phyloP scores from a whole-genome alignment of 2,113 vertebrate species.

The Notarius lentiginosus region DNA sequence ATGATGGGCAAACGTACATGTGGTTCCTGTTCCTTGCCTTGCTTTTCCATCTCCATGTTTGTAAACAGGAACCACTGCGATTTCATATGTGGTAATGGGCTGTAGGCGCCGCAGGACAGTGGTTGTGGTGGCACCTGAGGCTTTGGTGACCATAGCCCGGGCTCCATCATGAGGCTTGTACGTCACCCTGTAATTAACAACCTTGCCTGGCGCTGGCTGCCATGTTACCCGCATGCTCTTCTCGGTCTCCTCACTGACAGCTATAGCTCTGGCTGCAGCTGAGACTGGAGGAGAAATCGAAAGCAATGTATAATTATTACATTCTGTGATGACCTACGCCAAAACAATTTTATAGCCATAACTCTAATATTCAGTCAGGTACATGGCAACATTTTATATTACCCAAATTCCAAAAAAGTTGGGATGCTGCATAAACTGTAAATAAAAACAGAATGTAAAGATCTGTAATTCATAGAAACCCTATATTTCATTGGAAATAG shows the following conservation, averaged over 20 bases:
- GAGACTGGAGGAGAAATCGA: slow-evolving; percentile 75
- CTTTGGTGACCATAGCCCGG: slow-evolving; percentile 84
- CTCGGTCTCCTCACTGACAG: slow-evolving; percentile 88
- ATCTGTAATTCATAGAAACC: no score
- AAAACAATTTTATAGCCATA: neutral
- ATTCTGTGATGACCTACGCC: neutral
- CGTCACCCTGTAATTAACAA: slow-evolving; percentile 86
- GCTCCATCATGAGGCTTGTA: slow-evolving; percentile 82
- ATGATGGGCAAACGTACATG: slow-evolving; percentile 75
- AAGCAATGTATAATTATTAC: slow-evolving; percentile 9
- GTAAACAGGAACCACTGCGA: slow-evolving; percentile 87
- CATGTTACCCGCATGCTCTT: slow-evolving; percentile 87
- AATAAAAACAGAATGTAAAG: no score
- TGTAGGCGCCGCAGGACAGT: slow-evolving; percentile 84
- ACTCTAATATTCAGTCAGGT: neutral
- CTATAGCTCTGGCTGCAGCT: slow-evolving; percentile 75
- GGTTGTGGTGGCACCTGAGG: slow-evolving; percentile 76
- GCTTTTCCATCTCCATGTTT: slow-evolving; percentile 85
- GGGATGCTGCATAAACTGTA: no score
- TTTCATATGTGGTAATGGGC: slow-evolving; percentile 85
- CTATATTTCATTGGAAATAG: no score
- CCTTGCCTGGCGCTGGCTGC: slow-evolving; percentile 88
- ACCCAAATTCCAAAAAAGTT: no score
- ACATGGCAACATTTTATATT: neutral
- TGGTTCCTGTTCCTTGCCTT: slow-evolving; percentile 90